Evolutionary conservation across 2,113 vertebrate species (phyloP).

Genomic region (Electrona antarctica): DNA sequence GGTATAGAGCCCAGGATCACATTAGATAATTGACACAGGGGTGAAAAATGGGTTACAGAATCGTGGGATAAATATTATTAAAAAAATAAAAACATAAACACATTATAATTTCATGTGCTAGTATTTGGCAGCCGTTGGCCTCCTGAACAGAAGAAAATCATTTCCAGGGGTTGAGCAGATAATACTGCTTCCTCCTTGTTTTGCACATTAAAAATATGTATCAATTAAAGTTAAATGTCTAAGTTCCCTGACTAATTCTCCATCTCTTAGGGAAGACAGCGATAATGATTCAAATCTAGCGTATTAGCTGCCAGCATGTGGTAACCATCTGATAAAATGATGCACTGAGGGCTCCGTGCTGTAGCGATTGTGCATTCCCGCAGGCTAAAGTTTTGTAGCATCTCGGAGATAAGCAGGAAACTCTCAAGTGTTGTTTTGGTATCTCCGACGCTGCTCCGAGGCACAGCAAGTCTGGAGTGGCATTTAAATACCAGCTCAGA

Average conservation of each 20-base stretch:
- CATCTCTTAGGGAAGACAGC: constrained; percentile 4
- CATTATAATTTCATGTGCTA: no score
- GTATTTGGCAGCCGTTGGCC: no score
- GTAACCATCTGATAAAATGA: constrained; percentile 4
- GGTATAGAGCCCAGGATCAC: no score
- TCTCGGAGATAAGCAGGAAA: constrained; percentile 6
- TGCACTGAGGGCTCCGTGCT: background rate
- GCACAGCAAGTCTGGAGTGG: background rate
- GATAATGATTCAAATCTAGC: constrained; percentile 7
- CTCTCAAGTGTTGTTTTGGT: constrained; percentile 15
- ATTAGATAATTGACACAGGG: no score
- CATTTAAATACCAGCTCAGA: constrained; percentile 14
- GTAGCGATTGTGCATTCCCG: background rate
- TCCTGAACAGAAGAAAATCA: no score
- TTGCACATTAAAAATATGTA: constrained; percentile 12
- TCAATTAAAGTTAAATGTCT: constrained; percentile 6
- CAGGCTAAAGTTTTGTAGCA: background rate
- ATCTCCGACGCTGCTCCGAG: background rate
- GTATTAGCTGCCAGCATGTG: constrained; percentile 5
- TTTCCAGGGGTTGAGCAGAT: background rate
- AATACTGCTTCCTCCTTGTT: background rate
- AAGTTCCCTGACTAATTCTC: background rate
- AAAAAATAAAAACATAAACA: no score
- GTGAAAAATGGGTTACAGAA: no score
- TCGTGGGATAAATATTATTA: no score